Conservation (phyloP, 1,140 invertebrate species). For the Steinernema khuongi region DNA sequence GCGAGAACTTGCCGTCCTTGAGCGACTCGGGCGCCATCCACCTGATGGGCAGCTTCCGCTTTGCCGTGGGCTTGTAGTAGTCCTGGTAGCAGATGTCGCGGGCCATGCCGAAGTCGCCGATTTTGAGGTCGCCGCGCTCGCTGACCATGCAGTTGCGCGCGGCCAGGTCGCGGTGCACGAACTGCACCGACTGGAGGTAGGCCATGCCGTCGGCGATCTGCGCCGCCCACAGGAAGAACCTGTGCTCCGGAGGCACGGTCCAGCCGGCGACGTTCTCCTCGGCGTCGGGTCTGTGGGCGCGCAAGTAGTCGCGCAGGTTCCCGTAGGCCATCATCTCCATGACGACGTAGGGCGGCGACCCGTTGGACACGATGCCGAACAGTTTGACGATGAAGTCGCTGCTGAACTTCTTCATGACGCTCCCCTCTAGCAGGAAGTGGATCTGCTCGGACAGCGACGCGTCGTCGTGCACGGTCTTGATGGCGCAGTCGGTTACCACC, state of each 20-base stretch:
- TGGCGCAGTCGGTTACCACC: slow-evolving; percentile 70
- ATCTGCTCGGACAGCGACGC: slow-evolving; percentile 77
- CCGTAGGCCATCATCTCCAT: slow-evolving; percentile 96
- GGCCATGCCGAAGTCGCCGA: slow-evolving; percentile 66
- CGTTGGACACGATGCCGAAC: slow-evolving; percentile 82
- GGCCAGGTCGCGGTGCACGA: slow-evolving; percentile 91
- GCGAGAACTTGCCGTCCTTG: slow-evolving; percentile 86
- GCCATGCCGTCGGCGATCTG: slow-evolving; percentile 98
- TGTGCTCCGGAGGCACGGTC: slow-evolving; percentile 37
- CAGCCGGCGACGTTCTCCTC: slow-evolving; percentile 53
- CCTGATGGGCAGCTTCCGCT: slow-evolving; percentile 76
- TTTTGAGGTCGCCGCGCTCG: slow-evolving; percentile 46
- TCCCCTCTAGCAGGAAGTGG: slow-evolving; percentile 60
- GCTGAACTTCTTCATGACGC: slow-evolving; percentile 62
- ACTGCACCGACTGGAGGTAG: slow-evolving; percentile 85
- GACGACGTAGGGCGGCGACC: slow-evolving; percentile 83
- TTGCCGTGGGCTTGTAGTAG: slow-evolving; percentile 78
- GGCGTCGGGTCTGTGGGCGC: slow-evolving; percentile 45
- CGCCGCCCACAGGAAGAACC: slow-evolving; percentile 72
- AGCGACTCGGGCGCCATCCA: slow-evolving; percentile 95
- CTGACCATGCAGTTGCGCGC: slow-evolving; percentile 86
- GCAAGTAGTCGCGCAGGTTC: slow-evolving; percentile 84
- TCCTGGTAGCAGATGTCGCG: slow-evolving; percentile 93
- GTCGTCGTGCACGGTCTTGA: slow-evolving; percentile 88
- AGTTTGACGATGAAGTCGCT: slow-evolving; percentile 87